Base-by-base conservation (phyloP, 2,888 invertebrate species). In the Bugula neritina region DNA sequence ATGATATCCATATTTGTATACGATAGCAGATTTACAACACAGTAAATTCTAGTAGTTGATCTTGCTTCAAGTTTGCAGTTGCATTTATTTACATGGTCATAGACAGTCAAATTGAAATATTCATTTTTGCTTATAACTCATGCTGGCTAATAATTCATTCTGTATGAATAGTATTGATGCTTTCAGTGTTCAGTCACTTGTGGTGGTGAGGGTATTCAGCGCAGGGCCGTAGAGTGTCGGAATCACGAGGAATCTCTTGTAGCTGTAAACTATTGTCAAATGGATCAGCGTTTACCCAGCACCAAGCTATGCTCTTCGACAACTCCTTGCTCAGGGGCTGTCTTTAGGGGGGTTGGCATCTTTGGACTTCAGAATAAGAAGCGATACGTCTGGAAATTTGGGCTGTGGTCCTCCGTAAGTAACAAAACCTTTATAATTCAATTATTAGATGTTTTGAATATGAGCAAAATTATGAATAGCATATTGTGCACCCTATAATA, bases 161-260 rank as follows among this genome's bases (percentile, higher is more conserved):
- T n/a, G n/a, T n/a, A n/a, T n/a, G n/a, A n/a, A n/a, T n/a, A n/a
- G n/a, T n/a, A n/a, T 10, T 43, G 43, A 10, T 43, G 43, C 5
- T 23, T 69, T 10, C 52, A 70, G 70, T 70, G 70, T 54, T 23
- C 52, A 2, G 70, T 70, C 5, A 70, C 70, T 43, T 70, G 70
- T 43, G 70, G 70, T 29, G 54, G 25, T n/a, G 31, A 29, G 23
- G 70, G 70, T 21, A 31, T 70, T 3, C 10, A 43, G 52, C 52
- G 43, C 13, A n/a, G 70, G 3, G 13, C 43, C 5, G 70, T 90
- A 0, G 85, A 85, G 35, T 91, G 91, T 78, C 86, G 88, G 69
- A 25, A 52, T 23, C 43, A 21, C 5, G n/a, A 31, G 29, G 54
- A 25, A 2, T 10, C 10, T 54, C 10, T 43, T 29, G 52, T 31